Evolutionary conservation across 2,797 vertebrate genomes (phyloP), one percentile per base, ranked within the genome.

Genomic region (Anolis apletophallus): DNA sequence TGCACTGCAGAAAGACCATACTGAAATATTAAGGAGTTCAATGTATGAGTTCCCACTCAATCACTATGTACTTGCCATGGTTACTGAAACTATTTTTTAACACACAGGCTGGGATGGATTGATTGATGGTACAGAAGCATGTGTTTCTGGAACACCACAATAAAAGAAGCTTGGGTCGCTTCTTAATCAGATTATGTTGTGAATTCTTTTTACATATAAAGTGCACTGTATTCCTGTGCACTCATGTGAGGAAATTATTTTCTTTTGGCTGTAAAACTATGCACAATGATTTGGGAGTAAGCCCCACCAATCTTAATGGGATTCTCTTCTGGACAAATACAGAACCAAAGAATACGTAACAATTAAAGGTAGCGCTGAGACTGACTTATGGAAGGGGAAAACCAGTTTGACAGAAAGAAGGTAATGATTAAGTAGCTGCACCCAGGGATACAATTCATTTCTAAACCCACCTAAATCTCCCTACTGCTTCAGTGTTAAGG

Each of bases 401-500:
- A 84, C 0, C 0, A 5, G 75, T 59, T 72, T 78, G 79, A 57
- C 46, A 79, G 83, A 93, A 92, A 89, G 73, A 3, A 50, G 72
- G 46, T 40, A 76, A 0, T 84, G 46, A 82, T 81, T 86, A 89
- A 93, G 79, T 40, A 67, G 81, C 46, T 85, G 85, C 55, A 84
- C 59, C 52, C 84, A 64, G 29, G 82, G 67, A 80, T 11, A 36
- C 32, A 36, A 4, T 74, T 54, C 61, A 69, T 75, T 91, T 23
- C 64, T 88, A 79, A 88, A 52, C 64, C 21, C 50, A 55, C 52
- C 80, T 29, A 61, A 40, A 57, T 29, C 26, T 40, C 36, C 26
- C 26, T 64, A 4, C 26, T 17, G 26, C 10, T 55, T 78, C 6
- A 16, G 14, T n/a, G 54, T 57, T 29, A 68, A 55, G 23, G 11